Base-by-base conservation (phyloP, 2,888 invertebrate genomes). In the Ethmia dodecea region DNA sequence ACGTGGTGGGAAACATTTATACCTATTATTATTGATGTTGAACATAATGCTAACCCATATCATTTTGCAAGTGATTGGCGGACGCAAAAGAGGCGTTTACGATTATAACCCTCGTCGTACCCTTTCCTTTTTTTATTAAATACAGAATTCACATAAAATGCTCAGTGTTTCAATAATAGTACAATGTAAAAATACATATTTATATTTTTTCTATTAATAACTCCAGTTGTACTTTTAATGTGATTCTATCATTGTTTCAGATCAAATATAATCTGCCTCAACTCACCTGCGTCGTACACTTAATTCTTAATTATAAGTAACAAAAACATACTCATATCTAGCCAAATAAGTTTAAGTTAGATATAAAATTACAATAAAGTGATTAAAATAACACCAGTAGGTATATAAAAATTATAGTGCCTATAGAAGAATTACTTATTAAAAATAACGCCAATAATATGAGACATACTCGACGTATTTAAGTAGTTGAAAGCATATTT, bases 71-170 rank as follows among this genome's bases (percentile, higher is more conserved):
- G 39, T 57, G 59, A 60, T 56, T 57, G 55, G 52, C 50, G 49
- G 54, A 56, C 52, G 49, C 44, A 55, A 52, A 62, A 60, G 59
- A 62, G 55, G 56, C 60, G 61, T 55, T 53, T 38, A 45, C 40
- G 49, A 58, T 61, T 56, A 60, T 55, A 49, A 65, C 70, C 68
- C 66, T 59, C 55, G 55, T 70, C 70, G 68, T 44, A 67, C 43
- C 37, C 33, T 25, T 27, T 25, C 29, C 32, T 33, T 40, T 45
- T 44, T 31, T 22, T 27, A 27, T 37, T 27, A 36, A n/a, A n/a
- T 25, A 4, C 31, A 13, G 25, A 15, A 31, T 12, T 20, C 30
- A 38, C n/a, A 31, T n/a, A 30, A 30, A 31, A 34, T n/a, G n/a
- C n/a, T n/a, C n/a, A n/a, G n/a, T n/a, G n/a, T n/a, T n/a, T n/a